Evolutionary conservation across 2,888 invertebrate genomes (phyloP), one percentile per base, ranked within the genome.

Genomic region (Rhingia campestris): DNA sequence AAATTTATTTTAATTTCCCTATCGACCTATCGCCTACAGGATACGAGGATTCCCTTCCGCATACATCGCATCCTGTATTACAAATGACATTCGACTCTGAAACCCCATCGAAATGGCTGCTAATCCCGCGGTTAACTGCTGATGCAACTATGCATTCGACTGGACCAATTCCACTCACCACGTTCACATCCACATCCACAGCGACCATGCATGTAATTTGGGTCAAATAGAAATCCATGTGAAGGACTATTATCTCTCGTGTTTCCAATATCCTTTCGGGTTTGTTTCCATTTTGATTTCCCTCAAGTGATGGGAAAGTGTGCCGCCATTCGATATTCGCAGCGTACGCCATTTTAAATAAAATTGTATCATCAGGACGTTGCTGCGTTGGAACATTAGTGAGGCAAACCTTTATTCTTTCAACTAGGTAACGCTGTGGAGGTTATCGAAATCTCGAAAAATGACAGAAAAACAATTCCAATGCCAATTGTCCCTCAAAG

Each of bases 221-320:
- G 58, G 41, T 51, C 51, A 43, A 43, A 69, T 45, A 32, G 45
- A 39, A 37, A 37, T 54, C 63, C 7, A 56, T 9, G 61, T 61
- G 14, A 61, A 61, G 12, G 22, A 30, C 47, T n/a, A 47, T n/a
- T 22, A n/a, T 10, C 7, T 47, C 30, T 37, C 49, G 37, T 12
- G 54, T 72, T 63, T 45, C 59, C 53, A 51, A 35, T 43, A 32
- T 10, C 33, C 10, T 32, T 12, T 10, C 14, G 14, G 12, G 22
- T 49, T 63, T 37, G 7, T 14, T 22, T 69, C 37, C 47, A 37
- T 67, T 67, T 67, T 49, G 49, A 49, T 49, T 63, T 63, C 49
- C 67, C 41, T 43, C 47, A 12, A 35, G 53, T 7, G 33, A 41
- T 54, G 41, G n/a, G n/a, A 43, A 43, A 9, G 39, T 53, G 41